Evolutionary conservation across 2,888 invertebrate genomes (phyloP).

Genomic region (Epinotia nisella): DNA sequence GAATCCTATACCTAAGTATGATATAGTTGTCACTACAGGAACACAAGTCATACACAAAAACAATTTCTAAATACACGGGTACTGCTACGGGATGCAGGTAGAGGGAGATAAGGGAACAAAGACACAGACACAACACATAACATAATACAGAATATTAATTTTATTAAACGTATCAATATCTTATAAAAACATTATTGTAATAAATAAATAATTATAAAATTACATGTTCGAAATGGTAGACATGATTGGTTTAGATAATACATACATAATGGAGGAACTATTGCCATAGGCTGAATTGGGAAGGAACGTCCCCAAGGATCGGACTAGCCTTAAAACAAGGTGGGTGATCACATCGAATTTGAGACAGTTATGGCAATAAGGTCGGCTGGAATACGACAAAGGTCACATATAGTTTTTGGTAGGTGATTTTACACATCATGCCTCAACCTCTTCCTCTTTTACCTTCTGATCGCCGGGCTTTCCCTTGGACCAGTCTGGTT

Average conservation of each 20-base stretch:
- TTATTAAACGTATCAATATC: conserved; percentile 78
- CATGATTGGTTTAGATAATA: conserved; percentile 67
- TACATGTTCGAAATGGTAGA: conserved; percentile 67
- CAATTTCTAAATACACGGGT: conserved; percentile 9
- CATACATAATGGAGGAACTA: conserved; percentile 63
- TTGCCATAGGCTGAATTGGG: conserved; percentile 52
- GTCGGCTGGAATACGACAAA: conserved; percentile 68
- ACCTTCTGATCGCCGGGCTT: conserved; percentile 95
- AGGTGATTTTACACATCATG: conserved; percentile 86
- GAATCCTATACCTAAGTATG: neutral
- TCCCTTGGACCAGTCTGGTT: conserved; percentile 97
- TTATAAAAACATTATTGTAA: conserved; percentile 78
- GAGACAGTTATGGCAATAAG: conserved; percentile 64
- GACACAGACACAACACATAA: conserved; percentile 64
- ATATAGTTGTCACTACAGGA: neutral
- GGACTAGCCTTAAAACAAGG: conserved; percentile 47
- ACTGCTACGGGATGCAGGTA: conserved; percentile 27
- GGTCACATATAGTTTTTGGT: conserved; percentile 71
- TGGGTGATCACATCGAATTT: conserved; percentile 68
- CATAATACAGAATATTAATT: conserved; percentile 81
- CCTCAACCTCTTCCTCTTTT: conserved; percentile 92
- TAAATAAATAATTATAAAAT: conserved; percentile 77
- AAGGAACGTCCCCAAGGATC: conserved; percentile 46
- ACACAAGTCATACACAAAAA: conserved; percentile 16
- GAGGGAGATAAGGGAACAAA: conserved; percentile 35